A percentile compares a stretch with the other conserved stretches of the same genome.
phyloP scores from a whole-genome alignment of 2,113 vertebrate species.

The Trochalopteron elliotii region DNA sequence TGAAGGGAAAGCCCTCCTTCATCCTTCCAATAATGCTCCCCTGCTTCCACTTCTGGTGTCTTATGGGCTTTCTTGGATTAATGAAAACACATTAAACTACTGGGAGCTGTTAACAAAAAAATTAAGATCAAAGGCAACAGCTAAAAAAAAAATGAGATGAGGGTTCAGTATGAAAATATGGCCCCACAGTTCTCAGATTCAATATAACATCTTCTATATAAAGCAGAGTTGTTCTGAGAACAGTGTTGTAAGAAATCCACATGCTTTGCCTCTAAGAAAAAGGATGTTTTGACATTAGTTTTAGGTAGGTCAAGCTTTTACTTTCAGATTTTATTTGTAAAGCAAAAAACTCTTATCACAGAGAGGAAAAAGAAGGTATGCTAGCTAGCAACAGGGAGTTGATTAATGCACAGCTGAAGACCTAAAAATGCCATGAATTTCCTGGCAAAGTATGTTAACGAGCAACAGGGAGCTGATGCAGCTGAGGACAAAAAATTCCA shows the following conservation, averaged over 20 bases:
- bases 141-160: not conserved
- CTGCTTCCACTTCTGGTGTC: not conserved
- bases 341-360: conserved; percentile 26
- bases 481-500: conserved; percentile 45
- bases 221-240: not conserved
- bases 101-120: not conserved
- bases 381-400: conserved; percentile 55
- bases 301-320: conserved; percentile 8
- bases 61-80: not conserved
- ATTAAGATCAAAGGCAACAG: not conserved
- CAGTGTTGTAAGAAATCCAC: not conserved
- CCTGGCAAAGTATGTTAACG: conserved; percentile 40
- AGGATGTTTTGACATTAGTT: not conserved
- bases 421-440: conserved; percentile 52
- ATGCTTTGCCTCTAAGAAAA: not conserved
- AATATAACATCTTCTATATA: not conserved
- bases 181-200: not conserved
- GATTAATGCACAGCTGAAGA: conserved; percentile 63
- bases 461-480: conserved; percentile 54
- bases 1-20: not conserved
- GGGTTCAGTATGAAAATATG: not conserved
- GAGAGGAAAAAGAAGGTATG: conserved; percentile 14
- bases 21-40: not conserved
- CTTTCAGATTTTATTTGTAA: conserved; percentile 29
- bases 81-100: not conserved